phyloP scores from a whole-genome alignment of 2,888 invertebrate genomes.

The Chalcosyrphus nemorum region DNA sequence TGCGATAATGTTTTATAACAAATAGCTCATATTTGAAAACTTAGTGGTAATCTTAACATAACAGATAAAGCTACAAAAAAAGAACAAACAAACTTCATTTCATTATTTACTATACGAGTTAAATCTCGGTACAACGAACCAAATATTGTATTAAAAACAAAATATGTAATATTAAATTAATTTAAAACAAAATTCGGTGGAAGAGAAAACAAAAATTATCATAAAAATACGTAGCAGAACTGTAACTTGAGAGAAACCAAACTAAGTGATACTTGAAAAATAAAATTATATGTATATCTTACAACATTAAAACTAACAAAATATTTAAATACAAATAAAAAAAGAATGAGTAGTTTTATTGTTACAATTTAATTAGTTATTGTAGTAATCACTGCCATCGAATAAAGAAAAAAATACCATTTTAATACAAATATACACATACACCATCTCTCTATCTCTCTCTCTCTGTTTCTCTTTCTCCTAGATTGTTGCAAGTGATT shows the following conservation, averaged over 20 bases:
- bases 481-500: slow-evolving; percentile 42
- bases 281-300: not conserved
- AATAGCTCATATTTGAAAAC: not conserved
- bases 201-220: slow-evolving; percentile 8
- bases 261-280: slow-evolving; percentile 41
- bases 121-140: slow-evolving; percentile 66
- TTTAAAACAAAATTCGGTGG: not conserved
- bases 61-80: not conserved
- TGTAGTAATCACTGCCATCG: slow-evolving; percentile 72
- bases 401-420: slow-evolving; percentile 44
- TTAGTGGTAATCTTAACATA: slow-evolving; percentile 1
- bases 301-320: slow-evolving; percentile 28
- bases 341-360: slow-evolving; percentile 51
- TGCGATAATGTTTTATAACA: not conserved
- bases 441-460: no score
- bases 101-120: slow-evolving; percentile 20
- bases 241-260: slow-evolving; percentile 19
- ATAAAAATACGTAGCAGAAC: slow-evolving; percentile 4
- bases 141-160: slow-evolving; percentile 39
- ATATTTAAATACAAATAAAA: slow-evolving; percentile 32
- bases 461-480: no score
- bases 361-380: slow-evolving; percentile 64
- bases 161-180: not conserved
- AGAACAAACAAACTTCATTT: not conserved
- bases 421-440: slow-evolving; percentile 53